These are phyloP conservation scores for Hemiscyllium ocellatum DNA, from an alignment of 2,113 vertebrate genomes.

Conservation along the genomic window DNA sequence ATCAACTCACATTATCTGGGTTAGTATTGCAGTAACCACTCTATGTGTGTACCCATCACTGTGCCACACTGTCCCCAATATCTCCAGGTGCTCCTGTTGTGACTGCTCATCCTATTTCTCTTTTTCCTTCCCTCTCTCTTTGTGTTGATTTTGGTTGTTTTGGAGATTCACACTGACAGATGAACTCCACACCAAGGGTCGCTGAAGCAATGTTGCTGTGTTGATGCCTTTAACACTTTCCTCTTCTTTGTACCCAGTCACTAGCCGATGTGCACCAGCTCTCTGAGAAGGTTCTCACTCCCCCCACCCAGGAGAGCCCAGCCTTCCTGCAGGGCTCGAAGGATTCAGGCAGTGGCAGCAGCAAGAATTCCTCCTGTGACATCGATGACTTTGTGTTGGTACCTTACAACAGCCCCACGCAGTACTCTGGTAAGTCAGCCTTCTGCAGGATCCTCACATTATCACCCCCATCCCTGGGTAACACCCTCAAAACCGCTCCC, in stretches of 20 bases:
- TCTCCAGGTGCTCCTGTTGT: neutral
- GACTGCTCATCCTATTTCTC: neutral
- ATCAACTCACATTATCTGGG: neutral
- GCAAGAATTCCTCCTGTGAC: constrained; percentile 81
- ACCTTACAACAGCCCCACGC: constrained; percentile 48
- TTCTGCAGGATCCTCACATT: neutral
- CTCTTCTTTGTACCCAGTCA: constrained; percentile 59
- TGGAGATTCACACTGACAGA: neutral
- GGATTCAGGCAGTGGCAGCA: constrained; percentile 72
- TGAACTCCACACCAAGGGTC: no score
- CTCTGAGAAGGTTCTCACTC: constrained; percentile 63
- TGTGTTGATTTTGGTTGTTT: neutral
- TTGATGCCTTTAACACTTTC: neutral
- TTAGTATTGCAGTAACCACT: neutral
- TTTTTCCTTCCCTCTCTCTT: neutral
- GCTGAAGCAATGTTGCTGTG: neutral
- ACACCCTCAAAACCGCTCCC: no score
- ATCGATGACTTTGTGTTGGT: constrained; percentile 88
- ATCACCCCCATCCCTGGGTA: no score
- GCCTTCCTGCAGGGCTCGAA: constrained; percentile 64
- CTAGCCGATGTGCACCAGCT: constrained; percentile 70
- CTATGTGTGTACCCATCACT: neutral
- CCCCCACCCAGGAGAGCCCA: constrained; percentile 68
- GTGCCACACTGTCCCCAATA: accelerated
- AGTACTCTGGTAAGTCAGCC: constrained; percentile 68